phyloP scores from a whole-genome alignment of 2,888 invertebrate genomes.

The Lasius platythorax region DNA sequence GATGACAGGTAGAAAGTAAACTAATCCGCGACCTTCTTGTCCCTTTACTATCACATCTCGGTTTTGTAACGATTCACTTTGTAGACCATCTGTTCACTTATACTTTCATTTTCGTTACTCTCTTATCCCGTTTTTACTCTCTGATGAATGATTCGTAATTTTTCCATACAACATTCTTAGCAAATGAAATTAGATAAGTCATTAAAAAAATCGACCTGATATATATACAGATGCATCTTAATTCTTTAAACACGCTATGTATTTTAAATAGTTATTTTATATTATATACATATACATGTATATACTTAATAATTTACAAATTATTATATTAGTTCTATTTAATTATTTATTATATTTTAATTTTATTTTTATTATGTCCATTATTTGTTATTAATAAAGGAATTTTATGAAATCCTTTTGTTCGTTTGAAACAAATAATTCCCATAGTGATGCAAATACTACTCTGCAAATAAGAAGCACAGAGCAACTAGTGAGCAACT shows the following conservation, averaged over 20 bases:
- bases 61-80: slow-evolving; percentile 64
- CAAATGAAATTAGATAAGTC: background rate
- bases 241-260: background rate
- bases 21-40: slow-evolving; percentile 68
- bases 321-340: background rate
- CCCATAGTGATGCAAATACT: background rate
- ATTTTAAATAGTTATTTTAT: too few species aligned
- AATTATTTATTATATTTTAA: background rate
- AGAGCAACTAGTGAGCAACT: background rate
- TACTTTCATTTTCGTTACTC: slow-evolving; percentile 68
- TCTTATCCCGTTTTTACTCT: slow-evolving; percentile 1
- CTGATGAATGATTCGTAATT: background rate
- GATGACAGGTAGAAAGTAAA: slow-evolving; percentile 68
- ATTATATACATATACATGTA: too few species aligned
- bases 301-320: too few species aligned
- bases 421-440: background rate
- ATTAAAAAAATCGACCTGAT: background rate
- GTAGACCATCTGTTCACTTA: slow-evolving; percentile 66
- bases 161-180: background rate
- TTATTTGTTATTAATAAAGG: background rate
- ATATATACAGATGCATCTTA: background rate
- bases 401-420: background rate
- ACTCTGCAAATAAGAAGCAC: background rate
- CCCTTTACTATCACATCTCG: slow-evolving; percentile 57
- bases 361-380: background rate